Conservation (phyloP, 2,113 vertebrate genomes). For the Gorilla gorilla region DNA sequence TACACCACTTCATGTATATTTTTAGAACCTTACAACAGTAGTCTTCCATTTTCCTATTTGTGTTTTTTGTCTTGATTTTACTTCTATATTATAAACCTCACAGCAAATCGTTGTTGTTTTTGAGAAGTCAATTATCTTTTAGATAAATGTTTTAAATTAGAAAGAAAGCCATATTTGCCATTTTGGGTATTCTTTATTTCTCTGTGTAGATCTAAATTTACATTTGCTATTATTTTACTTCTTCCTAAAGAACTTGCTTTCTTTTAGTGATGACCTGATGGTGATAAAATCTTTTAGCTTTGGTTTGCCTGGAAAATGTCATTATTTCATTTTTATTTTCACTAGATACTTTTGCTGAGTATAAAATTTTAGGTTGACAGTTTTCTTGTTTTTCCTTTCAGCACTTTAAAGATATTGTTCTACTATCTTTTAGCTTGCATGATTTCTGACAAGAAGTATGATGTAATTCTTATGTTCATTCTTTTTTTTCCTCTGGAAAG, state of each 20-base stretch:
- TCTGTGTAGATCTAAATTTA: background rate
- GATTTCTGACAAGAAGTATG: background rate
- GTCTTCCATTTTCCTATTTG: background rate
- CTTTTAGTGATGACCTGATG: background rate
- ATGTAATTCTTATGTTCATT: background rate
- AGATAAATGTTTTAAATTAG: background rate
- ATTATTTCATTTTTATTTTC: background rate
- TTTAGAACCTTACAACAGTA: background rate
- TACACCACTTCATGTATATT: background rate
- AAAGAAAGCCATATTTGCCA: background rate
- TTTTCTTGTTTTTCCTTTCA: background rate
- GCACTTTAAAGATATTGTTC: background rate
- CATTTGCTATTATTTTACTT: background rate
- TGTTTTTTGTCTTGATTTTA: background rate
- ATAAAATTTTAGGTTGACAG: background rate
- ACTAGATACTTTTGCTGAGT: background rate
- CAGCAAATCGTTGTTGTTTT: background rate
- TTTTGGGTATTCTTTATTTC: background rate
- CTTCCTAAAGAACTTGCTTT: background rate
- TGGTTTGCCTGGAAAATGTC: background rate
- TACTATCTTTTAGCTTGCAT: background rate
- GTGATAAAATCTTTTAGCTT: background rate
- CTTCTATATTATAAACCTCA: background rate
- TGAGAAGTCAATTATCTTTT: background rate
- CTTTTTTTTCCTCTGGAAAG: background rate